Percentiles rank a stretch among this genome's conserved stretches.
Conservation (phyloP, 2,888 invertebrate species). For the Ophraella communa region DNA sequence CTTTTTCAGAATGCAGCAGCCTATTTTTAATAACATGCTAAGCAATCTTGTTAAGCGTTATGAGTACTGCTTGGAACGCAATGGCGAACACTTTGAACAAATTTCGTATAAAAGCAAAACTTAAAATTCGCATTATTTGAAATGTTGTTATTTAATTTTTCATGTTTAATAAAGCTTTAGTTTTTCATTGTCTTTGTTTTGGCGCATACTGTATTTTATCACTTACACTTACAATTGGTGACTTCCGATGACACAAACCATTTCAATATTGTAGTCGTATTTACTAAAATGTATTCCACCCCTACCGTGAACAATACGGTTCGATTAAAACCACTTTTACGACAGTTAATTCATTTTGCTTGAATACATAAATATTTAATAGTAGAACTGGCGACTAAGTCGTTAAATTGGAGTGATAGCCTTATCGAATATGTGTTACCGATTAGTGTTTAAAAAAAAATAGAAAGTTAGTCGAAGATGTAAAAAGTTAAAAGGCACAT, state of each 20-base stretch:
- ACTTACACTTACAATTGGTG: constrained; percentile 19
- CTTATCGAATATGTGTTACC: too few relatives aligned
- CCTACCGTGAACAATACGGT: constrained; percentile 19
- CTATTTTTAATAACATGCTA: too few relatives aligned
- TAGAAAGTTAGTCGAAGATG: background rate
- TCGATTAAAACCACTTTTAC: constrained; percentile 22
- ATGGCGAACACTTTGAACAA: too few relatives aligned
- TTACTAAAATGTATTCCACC: constrained; percentile 29
- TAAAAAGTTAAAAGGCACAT: background rate
- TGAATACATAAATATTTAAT: constrained; percentile 8
- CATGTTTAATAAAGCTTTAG: too few relatives aligned
- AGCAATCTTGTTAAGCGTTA: too few relatives aligned
- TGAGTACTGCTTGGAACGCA: too few relatives aligned
- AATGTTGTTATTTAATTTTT: too few relatives aligned
- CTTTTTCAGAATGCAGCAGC: too few relatives aligned
- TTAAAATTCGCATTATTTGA: too few relatives aligned
- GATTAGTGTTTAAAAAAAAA: too few relatives aligned
- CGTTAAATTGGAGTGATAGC: background rate
- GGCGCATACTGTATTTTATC: constrained; percentile 23
- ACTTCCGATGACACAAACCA: constrained; percentile 27
- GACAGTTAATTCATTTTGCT: constrained; percentile 19
- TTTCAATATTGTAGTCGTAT: constrained; percentile 23
- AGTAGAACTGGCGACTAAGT: background rate
- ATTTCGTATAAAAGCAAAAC: too few relatives aligned
- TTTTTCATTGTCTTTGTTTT: too few relatives aligned